These are phyloP conservation scores for Antechinus flavipes DNA, from an alignment of 2,113 vertebrate genomes.

Conservation along the genomic window DNA sequence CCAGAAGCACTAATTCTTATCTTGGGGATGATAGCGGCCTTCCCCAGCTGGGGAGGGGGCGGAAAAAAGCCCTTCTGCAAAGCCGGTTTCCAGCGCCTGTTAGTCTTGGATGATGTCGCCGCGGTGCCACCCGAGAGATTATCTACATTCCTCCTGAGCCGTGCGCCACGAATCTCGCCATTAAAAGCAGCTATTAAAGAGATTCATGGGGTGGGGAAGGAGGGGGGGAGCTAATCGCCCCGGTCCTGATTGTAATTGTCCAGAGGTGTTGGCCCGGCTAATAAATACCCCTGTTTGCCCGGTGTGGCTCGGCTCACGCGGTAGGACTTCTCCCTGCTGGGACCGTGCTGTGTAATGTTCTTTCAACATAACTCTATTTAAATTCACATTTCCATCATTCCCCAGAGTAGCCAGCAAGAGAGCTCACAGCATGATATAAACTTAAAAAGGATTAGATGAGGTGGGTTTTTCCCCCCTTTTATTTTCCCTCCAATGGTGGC, in stretches of 20 bases:
- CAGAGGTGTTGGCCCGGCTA: slow-evolving; percentile 57
- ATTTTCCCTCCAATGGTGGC: slow-evolving; percentile 54
- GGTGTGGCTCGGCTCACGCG: slow-evolving; percentile 41
- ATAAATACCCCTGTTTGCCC: neutral
- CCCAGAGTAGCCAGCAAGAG: slow-evolving; percentile 70
- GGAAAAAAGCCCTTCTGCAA: neutral
- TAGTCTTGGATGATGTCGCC: neutral
- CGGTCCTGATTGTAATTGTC: slow-evolving; percentile 61
- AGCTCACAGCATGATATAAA: slow-evolving; percentile 73
- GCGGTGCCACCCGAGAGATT: slow-evolving; percentile 14
- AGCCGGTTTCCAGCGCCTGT: neutral
- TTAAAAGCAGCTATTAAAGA: slow-evolving; percentile 45
- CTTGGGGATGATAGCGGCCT: neutral
- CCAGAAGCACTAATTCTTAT: slow-evolving; percentile 52
- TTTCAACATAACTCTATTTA: slow-evolving; percentile 78
- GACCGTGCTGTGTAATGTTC: slow-evolving; percentile 68
- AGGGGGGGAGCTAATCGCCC: slow-evolving; percentile 46
- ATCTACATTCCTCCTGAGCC: slow-evolving; percentile 17
- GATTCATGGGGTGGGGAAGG: slow-evolving; percentile 11
- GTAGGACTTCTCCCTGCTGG: slow-evolving; percentile 70
- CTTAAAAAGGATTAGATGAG: slow-evolving; percentile 71
- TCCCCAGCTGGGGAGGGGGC: neutral
- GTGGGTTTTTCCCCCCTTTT: slow-evolving; percentile 70
- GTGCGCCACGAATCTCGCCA: neutral
- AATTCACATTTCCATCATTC: slow-evolving; percentile 78